Evolutionary conservation across 2,888 invertebrate species (phyloP).

Genomic region (Trichogramma dendrolimi): DNA sequence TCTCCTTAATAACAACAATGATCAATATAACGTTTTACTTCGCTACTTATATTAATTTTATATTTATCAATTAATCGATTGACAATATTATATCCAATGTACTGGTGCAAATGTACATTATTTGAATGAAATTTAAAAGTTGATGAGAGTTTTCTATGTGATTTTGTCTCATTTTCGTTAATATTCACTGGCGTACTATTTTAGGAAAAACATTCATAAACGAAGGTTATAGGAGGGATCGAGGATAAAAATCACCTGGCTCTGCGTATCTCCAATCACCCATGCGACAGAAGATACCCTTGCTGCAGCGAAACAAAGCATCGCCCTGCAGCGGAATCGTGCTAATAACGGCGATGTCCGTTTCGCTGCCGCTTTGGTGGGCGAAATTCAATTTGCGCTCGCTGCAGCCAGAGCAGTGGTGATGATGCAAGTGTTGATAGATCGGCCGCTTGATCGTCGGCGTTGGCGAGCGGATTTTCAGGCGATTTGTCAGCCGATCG

Average conservation of each 20-base stretch:
- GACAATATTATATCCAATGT: no score
- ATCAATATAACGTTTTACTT: no score
- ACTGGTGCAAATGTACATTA: no score
- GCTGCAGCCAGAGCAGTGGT: neutral
- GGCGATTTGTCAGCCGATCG: conserved; percentile 67
- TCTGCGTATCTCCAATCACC: conserved; percentile 74
- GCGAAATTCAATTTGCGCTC: conserved; percentile 71
- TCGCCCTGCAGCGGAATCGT: conserved; percentile 78
- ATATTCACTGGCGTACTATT: no score
- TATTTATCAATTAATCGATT: neutral
- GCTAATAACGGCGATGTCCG: conserved; percentile 82
- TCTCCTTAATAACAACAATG: no score
- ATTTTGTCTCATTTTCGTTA: no score
- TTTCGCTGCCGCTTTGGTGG: conserved; percentile 66
- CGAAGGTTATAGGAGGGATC: no score
- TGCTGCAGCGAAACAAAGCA: conserved; percentile 70
- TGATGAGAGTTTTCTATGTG: no score
- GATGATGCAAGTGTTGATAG: no score
- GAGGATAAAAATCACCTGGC: conserved; percentile 62
- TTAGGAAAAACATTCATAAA: no score
- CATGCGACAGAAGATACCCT: conserved; percentile 69
- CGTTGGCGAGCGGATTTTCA: conserved; percentile 68
- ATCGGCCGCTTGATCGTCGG: conserved; percentile 52
- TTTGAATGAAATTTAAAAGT: no score
- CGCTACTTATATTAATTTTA: neutral